phyloP scores from a whole-genome alignment of 1,140 invertebrate species.

The Idris sp. region DNA sequence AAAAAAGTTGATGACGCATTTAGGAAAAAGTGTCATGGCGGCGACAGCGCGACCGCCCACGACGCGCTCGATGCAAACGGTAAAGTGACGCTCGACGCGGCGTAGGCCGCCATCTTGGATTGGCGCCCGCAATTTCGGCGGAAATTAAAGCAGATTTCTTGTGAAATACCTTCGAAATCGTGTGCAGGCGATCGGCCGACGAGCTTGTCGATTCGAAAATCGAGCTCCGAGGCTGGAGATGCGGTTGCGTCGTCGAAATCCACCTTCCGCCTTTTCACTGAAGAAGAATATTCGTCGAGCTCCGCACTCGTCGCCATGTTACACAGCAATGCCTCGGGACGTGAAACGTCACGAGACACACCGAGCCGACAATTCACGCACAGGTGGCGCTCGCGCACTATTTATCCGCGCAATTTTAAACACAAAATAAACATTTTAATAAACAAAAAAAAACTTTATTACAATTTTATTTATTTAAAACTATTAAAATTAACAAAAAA shows the following conservation, averaged over 20 bases:
- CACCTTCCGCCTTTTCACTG: slow-evolving; percentile 77
- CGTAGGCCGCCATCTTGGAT: slow-evolving; percentile 37
- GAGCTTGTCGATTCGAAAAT: slow-evolving; percentile 66
- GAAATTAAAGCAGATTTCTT: slow-evolving; percentile 33
- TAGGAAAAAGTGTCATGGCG: slow-evolving; percentile 46
- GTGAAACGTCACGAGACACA: slow-evolving; percentile 7
- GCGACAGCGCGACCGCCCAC: background rate
- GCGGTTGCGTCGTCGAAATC: slow-evolving; percentile 67
- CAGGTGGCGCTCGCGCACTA: no score
- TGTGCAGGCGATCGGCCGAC: slow-evolving; percentile 64
- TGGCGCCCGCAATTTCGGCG: background rate
- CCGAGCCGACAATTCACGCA: no score
- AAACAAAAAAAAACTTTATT: no score
- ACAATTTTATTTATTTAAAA: no score
- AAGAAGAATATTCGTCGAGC: slow-evolving; percentile 76
- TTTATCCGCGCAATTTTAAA: no score
- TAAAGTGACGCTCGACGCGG: background rate
- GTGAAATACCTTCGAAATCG: slow-evolving; percentile 74
- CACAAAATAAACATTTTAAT: no score
- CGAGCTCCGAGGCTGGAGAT: slow-evolving; percentile 63
- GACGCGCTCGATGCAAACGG: slow-evolving; percentile 38
- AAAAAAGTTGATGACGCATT: slow-evolving; percentile 25
- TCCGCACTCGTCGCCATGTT: slow-evolving; percentile 79
- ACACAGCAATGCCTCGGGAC: slow-evolving; percentile 69
- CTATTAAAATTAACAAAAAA: no score